phyloP scores from a whole-genome alignment of 2,113 vertebrate genomes.

The Galemys pyrenaicus region DNA sequence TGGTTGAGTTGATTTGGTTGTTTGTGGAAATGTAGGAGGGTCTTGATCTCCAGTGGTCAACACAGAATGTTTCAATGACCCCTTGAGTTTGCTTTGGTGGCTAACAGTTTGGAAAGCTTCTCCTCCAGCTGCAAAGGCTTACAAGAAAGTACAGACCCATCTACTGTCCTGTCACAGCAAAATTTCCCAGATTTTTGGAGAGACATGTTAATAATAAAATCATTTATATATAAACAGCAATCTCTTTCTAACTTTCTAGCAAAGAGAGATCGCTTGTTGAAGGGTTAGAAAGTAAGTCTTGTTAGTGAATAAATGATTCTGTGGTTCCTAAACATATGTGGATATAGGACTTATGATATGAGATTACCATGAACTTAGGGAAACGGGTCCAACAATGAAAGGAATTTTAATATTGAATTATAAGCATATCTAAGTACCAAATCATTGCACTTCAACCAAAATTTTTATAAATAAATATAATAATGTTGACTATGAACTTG shows the following conservation, averaged over 20 bases:
- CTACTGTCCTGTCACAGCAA: not conserved
- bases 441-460: conserved; percentile 44
- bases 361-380: not conserved
- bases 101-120: not conserved
- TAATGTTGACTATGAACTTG: not conserved
- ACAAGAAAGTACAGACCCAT: not conserved
- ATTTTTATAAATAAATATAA: conserved; percentile 49
- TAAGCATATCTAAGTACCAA: not conserved
- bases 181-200: conserved; percentile 40
- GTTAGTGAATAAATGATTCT: conserved; percentile 45
- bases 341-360: not conserved
- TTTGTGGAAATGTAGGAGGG: not conserved
- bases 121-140: not conserved
- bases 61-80: not conserved
- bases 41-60: not conserved
- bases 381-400: conserved; percentile 54
- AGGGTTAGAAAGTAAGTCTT: conserved; percentile 46
- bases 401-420: conserved; percentile 45
- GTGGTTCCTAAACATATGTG: conserved; percentile 54
- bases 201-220: conserved; percentile 31
- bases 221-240: conserved; percentile 33
- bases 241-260: not conserved
- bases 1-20: not conserved
- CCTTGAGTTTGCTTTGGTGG: not conserved
- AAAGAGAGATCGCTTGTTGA: conserved; percentile 44